phyloP scores from a whole-genome alignment of 2,797 vertebrate species.

The Enteromius thamalakanensis region DNA sequence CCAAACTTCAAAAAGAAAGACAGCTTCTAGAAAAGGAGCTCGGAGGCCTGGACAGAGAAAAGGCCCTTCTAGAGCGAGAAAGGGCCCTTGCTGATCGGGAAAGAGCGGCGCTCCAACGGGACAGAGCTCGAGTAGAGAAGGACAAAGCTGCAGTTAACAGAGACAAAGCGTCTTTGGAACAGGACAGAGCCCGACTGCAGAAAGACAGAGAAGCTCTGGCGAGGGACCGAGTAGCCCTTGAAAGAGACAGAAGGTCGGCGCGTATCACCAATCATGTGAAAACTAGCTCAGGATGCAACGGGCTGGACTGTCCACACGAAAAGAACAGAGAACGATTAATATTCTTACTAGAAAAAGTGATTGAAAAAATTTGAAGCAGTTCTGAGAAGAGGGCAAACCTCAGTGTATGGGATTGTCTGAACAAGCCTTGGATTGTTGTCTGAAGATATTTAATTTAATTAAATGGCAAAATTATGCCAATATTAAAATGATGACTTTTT shows the following conservation, averaged over 20 bases:
- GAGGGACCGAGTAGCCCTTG: constrained; percentile 54
- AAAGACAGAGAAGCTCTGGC: constrained; percentile 60
- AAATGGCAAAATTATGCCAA: not conserved
- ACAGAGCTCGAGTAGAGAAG: constrained; percentile 59
- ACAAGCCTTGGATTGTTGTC: not conserved
- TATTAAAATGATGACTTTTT: not conserved
- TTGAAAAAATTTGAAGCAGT: constrained; percentile 60
- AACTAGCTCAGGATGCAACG: constrained; percentile 28
- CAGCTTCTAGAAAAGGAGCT: constrained; percentile 64
- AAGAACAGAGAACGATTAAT: constrained; percentile 65
- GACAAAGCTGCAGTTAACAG: constrained; percentile 57
- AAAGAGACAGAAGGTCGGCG: constrained; percentile 52
- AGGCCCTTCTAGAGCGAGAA: constrained; percentile 60
- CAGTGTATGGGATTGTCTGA: not conserved
- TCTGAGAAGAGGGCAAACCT: not conserved
- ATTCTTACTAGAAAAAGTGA: constrained; percentile 58
- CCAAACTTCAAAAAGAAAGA: constrained; percentile 59
- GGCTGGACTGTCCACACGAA: constrained; percentile 48
- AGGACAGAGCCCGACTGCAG: constrained; percentile 58
- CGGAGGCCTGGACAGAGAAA: constrained; percentile 63
- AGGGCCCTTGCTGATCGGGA: constrained; percentile 61
- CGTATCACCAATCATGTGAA: constrained; percentile 26
- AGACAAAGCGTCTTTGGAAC: constrained; percentile 50
- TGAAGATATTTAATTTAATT: not conserved
- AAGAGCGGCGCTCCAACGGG: constrained; percentile 56